A percentile compares a stretch with the other conserved stretches of the same genome.
Evolutionary conservation across 2,888 invertebrate genomes (phyloP).

Genomic region (Eilema depressum): DNA sequence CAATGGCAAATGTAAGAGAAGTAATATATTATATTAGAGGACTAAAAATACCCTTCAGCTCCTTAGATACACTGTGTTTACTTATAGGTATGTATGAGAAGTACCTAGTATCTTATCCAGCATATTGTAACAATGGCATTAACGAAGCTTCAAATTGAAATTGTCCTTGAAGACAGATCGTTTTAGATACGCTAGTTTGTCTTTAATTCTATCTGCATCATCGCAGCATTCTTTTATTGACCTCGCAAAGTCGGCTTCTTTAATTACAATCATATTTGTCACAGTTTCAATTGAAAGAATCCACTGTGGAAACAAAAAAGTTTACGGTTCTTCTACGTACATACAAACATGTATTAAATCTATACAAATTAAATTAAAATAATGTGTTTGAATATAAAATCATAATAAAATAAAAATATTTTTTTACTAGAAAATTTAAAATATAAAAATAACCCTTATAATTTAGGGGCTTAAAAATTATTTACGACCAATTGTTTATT

Average conservation of each 20-base stretch:
- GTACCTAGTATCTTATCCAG: not conserved
- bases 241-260: slow-evolving; percentile 42
- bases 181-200: slow-evolving; percentile 35
- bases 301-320: not conserved
- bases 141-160: slow-evolving; percentile 28
- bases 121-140: slow-evolving; percentile 7
- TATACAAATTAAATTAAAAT: too few relatives aligned
- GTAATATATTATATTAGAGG: too few relatives aligned
- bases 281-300: slow-evolving; percentile 26
- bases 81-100: not conserved
- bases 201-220: slow-evolving; percentile 26
- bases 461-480: too few relatives aligned
- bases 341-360: too few relatives aligned
- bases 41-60: too few relatives aligned
- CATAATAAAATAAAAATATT: too few relatives aligned
- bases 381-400: too few relatives aligned
- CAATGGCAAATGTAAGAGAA: too few relatives aligned
- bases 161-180: slow-evolving; percentile 44
- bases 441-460: too few relatives aligned
- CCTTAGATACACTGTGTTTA: not conserved
- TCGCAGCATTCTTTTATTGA: slow-evolving; percentile 42
- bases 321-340: not conserved
- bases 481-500: too few relatives aligned
- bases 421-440: too few relatives aligned
- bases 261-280: slow-evolving; percentile 37